Conservation (phyloP, 2,888 invertebrate genomes). For the Phoronis australis region DNA sequence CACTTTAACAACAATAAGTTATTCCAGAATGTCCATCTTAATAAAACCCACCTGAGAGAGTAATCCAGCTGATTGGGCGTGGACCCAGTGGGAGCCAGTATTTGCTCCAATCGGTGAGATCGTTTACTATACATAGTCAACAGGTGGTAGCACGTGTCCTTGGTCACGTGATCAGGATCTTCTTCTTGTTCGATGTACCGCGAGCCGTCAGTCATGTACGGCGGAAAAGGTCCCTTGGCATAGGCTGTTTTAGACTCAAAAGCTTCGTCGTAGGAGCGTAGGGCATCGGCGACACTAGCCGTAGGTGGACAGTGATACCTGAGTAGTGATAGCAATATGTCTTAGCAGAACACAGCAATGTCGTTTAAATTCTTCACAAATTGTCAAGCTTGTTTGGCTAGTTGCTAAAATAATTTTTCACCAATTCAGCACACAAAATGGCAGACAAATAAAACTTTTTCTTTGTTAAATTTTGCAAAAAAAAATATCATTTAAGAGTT, state of each 20-base stretch:
- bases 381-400: too few species aligned
- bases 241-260: conserved; percentile 31
- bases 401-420: too few species aligned
- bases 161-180: conserved; percentile 42
- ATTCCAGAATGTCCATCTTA: too few species aligned
- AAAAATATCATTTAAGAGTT: too few species aligned
- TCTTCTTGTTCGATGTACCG: conserved; percentile 13
- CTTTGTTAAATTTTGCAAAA: too few species aligned
- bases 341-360: too few species aligned
- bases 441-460: too few species aligned
- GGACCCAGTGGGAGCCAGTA: conserved; percentile 70
- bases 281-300: conserved; percentile 67
- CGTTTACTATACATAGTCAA: conserved; percentile 67
- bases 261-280: conserved; percentile 68
- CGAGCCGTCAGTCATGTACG: conserved; percentile 34
- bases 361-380: too few species aligned
- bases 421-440: too few species aligned
- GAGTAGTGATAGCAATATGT: too few species aligned
- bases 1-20: too few species aligned
- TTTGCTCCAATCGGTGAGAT: conserved; percentile 59
- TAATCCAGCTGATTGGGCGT: conserved; percentile 78
- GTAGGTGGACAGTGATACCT: conserved; percentile 69
- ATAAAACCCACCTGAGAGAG: conserved; percentile 59
- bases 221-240: conserved; percentile 42
- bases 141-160: conserved; percentile 74